Base-by-base conservation (phyloP, 2,888 invertebrate species). In the Bunonema sp. region DNA sequence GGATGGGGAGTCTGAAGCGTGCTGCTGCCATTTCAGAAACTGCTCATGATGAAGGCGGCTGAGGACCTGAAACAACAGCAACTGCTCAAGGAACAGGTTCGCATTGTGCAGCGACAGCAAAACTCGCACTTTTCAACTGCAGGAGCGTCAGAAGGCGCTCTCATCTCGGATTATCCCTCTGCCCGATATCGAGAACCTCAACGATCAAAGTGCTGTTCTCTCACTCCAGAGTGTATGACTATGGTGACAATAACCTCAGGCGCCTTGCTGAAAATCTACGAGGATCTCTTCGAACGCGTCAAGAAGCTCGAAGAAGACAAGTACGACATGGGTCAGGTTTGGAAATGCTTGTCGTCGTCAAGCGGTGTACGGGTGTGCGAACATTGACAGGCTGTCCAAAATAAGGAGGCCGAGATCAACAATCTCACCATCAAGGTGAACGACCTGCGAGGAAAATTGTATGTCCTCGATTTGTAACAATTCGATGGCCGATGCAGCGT, bases 401-500 rank as follows among this genome's bases (percentile, higher is more conserved):
- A 5, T 12, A 5, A n/a, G n/a, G n/a, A n/a, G n/a, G n/a, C n/a
- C n/a, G n/a, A 91, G 89, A 89, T 93, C 77, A 77, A 84, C 74
- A 91, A 93, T 77, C 81, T 93, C 76, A 93, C 88, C 79, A 81
- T 85, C 77, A 89, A 89, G 79, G 91, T 93, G 72, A 93, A 93
- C 76, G 91, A 93, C 78, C 84, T 91, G 74, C 83, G 91, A 78
- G 93, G 93, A 74, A 93, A 93, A 82, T 93, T 93, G 71, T 68
- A 70, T 70, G 72, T 70, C 54, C 61, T 23, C 8, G 7, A 19
- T 23, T 26, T 26, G 26, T 8, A 5, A 26, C 12, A 26, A 26
- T 26, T 8, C 26, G n/a, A n/a, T n/a, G n/a, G 7, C 26, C 26
- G 4, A 51, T 57, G 44, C 41, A 62, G 62, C 47, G 64, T 65